These are phyloP conservation scores for Petrocephalus zakoni DNA, from an alignment of 2,113 vertebrate species.

Conservation along the genomic window DNA sequence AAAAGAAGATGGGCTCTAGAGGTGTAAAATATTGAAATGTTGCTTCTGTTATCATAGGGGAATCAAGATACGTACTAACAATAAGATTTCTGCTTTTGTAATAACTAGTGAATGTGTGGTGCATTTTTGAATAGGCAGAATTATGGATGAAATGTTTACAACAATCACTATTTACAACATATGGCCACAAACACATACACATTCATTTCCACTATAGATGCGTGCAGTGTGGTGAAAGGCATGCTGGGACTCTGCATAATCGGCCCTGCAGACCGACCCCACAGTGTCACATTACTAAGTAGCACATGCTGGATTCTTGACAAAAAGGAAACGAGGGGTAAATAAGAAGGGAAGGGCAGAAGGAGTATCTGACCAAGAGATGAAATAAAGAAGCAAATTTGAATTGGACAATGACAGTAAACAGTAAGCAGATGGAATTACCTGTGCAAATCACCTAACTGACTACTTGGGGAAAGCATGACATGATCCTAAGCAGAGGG, in stretches of 20 bases:
- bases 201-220: background rate
- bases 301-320: background rate
- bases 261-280: background rate
- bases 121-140: background rate
- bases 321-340: background rate
- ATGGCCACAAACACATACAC: background rate
- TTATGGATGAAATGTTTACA: background rate
- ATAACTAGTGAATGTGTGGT: background rate
- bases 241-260: background rate
- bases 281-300: background rate
- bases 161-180: background rate
- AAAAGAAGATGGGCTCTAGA: background rate
- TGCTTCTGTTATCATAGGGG: background rate
- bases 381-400: background rate
- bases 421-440: background rate
- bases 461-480: background rate
- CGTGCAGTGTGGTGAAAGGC: background rate
- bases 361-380: background rate
- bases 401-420: background rate
- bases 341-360: background rate
- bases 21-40: background rate
- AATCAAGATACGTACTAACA: background rate
- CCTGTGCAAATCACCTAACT: background rate
- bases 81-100: background rate
- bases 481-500: background rate